Base-by-base conservation (phyloP, 1,140 invertebrate genomes). In the Drosophila pandora region DNA sequence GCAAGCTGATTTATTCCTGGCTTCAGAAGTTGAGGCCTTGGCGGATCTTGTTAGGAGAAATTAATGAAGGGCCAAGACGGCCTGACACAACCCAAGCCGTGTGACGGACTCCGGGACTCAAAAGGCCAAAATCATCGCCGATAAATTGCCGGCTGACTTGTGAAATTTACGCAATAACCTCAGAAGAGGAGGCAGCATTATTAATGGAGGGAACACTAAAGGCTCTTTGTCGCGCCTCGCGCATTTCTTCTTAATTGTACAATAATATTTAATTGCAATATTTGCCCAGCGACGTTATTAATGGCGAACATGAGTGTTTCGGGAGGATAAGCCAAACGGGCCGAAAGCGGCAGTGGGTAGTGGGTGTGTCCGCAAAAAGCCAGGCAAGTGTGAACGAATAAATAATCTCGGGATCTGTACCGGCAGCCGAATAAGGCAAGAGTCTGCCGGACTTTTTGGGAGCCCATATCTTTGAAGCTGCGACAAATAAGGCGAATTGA, bases 241-340 rank as follows among this genome's bases (percentile, higher is more conserved):
- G 56, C 74, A 79, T 83, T 71, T 83, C 64, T 50, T 41, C 76
- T 82, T 81, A 78, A 87, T 85, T 85, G 77, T 85, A 78, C 82
- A 87, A 87, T 81, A 81, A 84, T 82, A 85, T 85, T 85, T 78
- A 85, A 85, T 85, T 87, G 82, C 82, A 75, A 82, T 32, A 71
- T 71, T 68, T 76, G 48, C 63, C 63, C 45, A 71, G 56, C 57
- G 37, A 71, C 77, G 77, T 71, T 81, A 85, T 85, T 67, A 85
- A 82, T 87, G 74, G 57, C 22, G 17, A 57, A 9, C 57, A 72
- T 55, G 68, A 48, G 58, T 41, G 21, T 13, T 45, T 8, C 45
- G 12, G 39, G 30, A 9, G 56, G 82, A 81, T 78, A 74, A 87
- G 65, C 74, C 61, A 50, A 57, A 68, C 7, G n/a, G 39, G 39